Percentiles rank a stretch among this genome's conserved stretches.
These are phyloP conservation scores for Apocheima hispidaria DNA, from an alignment of 2,888 invertebrate genomes.

Conservation along the genomic window DNA sequence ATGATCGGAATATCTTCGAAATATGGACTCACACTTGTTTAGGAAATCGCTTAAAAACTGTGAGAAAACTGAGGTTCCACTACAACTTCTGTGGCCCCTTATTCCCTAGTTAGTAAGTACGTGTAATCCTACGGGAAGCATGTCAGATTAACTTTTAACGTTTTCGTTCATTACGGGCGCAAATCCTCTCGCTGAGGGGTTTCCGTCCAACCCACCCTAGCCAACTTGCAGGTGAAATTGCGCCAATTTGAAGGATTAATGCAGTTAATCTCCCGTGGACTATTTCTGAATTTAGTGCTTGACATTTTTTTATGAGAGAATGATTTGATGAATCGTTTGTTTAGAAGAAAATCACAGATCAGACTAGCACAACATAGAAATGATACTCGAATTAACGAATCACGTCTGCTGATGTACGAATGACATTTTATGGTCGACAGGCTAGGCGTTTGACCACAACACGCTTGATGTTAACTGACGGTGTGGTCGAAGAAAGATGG, in stretches of 20 bases:
- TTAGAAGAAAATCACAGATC: neutral
- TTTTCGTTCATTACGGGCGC: conserved; percentile 42
- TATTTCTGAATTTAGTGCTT: conserved; percentile 3
- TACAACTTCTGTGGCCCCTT: neutral
- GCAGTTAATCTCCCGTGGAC: conserved; percentile 24
- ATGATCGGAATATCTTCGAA: no score
- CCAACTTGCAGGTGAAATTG: conserved; percentile 29
- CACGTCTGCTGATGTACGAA: no score
- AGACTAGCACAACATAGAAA: no score
- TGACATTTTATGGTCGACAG: no score
- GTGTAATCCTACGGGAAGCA: conserved; percentile 32
- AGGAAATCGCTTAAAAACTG: no score
- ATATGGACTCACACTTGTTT: no score
- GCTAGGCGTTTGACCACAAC: no score
- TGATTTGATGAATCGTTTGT: neutral
- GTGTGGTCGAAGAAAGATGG: no score
- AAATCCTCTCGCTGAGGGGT: conserved; percentile 31
- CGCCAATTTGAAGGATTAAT: conserved; percentile 32
- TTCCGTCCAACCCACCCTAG: conserved; percentile 12
- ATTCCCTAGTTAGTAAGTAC: conserved; percentile 20
- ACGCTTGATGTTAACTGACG: no score
- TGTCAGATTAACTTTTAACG: conserved; percentile 47
- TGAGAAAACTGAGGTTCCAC: no score
- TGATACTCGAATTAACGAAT: no score
- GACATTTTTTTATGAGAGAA: conserved; percentile 6